Percentiles rank a stretch among this genome's conserved stretches.
These are phyloP conservation scores for Lophochroa leadbeateri DNA, from an alignment of 2,113 vertebrate genomes.

Conservation along the genomic window DNA sequence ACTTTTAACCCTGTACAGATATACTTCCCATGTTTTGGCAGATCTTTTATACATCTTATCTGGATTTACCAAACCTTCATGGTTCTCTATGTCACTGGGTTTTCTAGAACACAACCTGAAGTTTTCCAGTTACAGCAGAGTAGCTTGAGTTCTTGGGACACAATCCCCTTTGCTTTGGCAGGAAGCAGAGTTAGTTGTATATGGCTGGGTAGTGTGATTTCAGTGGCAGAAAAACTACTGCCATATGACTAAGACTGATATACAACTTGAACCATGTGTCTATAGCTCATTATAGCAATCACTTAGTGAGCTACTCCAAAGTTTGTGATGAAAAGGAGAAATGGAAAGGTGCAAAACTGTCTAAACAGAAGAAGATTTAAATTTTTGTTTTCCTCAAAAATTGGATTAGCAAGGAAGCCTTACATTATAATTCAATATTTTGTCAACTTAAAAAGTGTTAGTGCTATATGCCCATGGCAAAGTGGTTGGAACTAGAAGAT, in stretches of 20 bases:
- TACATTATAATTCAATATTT: background rate
- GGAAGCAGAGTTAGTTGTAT: background rate
- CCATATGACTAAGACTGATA: background rate
- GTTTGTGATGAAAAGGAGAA: background rate
- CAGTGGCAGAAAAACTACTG: background rate
- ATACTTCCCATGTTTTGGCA: background rate
- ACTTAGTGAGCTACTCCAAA: background rate
- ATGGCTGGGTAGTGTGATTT: background rate
- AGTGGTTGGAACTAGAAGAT: background rate
- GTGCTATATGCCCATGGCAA: background rate
- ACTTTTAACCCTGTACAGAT: background rate
- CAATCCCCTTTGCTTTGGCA: background rate
- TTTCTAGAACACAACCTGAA: background rate
- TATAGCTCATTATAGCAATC: background rate
- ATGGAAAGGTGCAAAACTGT: background rate
- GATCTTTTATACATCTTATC: background rate
- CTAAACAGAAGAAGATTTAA: background rate
- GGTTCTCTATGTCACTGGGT: background rate
- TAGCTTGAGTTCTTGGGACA: background rate
- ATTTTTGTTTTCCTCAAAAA: background rate
- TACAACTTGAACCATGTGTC: background rate
- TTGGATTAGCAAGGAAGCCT: background rate
- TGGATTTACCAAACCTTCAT: background rate
- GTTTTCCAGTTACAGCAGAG: background rate
- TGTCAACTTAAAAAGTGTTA: background rate